Conservation (phyloP, 2,797 vertebrate genomes). For the Leuciscus waleckii region DNA sequence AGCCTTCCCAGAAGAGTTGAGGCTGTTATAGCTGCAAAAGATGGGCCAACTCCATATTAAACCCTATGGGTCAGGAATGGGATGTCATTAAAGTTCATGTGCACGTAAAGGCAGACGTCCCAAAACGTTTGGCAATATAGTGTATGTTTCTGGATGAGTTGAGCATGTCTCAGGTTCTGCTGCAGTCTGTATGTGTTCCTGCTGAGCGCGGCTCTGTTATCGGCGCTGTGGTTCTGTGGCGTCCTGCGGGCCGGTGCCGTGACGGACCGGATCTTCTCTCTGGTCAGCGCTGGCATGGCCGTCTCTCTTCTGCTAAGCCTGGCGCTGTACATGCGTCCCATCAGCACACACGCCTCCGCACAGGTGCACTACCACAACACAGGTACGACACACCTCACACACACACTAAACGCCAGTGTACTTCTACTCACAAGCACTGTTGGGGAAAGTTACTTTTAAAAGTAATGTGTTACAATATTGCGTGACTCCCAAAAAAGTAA, state of each 20-base stretch:
- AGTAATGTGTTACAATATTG: no score
- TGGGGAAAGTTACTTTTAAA: no score
- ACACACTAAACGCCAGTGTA: neutral
- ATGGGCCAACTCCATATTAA: no score
- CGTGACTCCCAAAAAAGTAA: no score
- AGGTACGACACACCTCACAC: slow-evolving; percentile 32
- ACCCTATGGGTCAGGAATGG: no score
- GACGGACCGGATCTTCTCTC: slow-evolving; percentile 35
- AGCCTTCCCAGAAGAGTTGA: no score
- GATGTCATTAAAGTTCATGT: no score
- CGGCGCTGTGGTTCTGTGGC: slow-evolving; percentile 51
- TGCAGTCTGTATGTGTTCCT: slow-evolving; percentile 55
- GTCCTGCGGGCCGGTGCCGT: slow-evolving; percentile 36
- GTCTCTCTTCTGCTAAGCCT: slow-evolving; percentile 53
- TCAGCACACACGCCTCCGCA: neutral
- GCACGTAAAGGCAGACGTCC: no score
- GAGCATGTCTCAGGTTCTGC: neutral
- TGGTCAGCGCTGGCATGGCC: slow-evolving; percentile 40
- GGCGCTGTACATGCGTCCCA: slow-evolving; percentile 39
- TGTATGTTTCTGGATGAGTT: neutral
- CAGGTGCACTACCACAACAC: slow-evolving; percentile 39
- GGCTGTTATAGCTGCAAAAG: no score
- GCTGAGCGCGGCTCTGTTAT: slow-evolving; percentile 39
- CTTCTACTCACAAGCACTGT: no score
- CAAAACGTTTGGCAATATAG: no score